A percentile compares a stretch with the other conserved stretches of the same genome.
phyloP scores from a whole-genome alignment of 1,140 invertebrate genomes.

The Achroia grisella region DNA sequence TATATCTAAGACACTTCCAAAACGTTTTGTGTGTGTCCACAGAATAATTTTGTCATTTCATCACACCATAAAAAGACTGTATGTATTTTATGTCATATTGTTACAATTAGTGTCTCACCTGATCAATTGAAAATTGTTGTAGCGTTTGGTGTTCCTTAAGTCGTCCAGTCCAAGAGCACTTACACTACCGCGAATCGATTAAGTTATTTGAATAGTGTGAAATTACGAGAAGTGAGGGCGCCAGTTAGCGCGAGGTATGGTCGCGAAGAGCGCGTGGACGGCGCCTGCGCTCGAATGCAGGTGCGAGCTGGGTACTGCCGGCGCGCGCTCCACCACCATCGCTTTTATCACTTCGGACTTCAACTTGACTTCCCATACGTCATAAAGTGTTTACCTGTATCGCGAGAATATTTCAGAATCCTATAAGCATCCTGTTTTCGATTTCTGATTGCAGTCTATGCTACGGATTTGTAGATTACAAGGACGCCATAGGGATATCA shows the following conservation, averaged over 20 bases:
- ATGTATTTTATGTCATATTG: conserved; percentile 20
- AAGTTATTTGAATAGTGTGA: conserved; percentile 15
- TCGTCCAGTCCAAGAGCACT: conserved; percentile 36
- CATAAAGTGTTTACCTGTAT: conserved; percentile 16
- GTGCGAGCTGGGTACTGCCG: conserved; percentile 48
- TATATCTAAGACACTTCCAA: too few relatives aligned
- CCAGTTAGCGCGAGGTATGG: conserved; percentile 26
- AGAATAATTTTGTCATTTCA: conserved; percentile 1
- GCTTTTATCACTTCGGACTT: conserved; percentile 67
- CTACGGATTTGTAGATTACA: too few relatives aligned
- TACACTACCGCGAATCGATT: conserved; percentile 36
- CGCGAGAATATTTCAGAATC: background rate
- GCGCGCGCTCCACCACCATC: conserved; percentile 37
- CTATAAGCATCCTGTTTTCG: too few relatives aligned
- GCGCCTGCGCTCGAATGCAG: conserved; percentile 45
- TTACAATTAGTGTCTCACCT: conserved; percentile 55
- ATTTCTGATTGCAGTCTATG: too few relatives aligned
- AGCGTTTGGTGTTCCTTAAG: background rate
- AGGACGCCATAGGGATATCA: too few relatives aligned
- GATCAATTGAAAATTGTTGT: conserved; percentile 7
- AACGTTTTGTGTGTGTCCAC: background rate
- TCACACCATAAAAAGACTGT: conserved; percentile 9
- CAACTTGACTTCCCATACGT: conserved; percentile 52
- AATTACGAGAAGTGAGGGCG: conserved; percentile 30
- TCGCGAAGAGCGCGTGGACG: conserved; percentile 24